Base-by-base conservation (phyloP, 2,113 vertebrate species). In the Guaruba guarouba region DNA sequence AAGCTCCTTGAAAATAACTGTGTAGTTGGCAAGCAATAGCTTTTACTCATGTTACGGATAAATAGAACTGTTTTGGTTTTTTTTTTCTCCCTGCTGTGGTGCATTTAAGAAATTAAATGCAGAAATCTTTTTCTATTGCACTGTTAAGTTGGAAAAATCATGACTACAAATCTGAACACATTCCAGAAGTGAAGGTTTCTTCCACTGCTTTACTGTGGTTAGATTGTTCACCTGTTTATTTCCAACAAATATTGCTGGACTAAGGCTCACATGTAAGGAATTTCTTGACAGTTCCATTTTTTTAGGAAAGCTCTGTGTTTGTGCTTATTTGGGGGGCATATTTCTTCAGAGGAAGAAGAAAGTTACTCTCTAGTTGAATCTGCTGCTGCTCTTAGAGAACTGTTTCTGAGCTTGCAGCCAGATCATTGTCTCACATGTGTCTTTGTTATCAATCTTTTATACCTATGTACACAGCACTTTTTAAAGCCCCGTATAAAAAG, bases 81-180 rank as follows among this genome's bases (percentile, higher is more conserved):
- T 10, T 46, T 54, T 51, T 16, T 83, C 33, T 86, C 51, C 79
- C 85, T 88, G 69, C 69, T 86, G 73, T 52, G 46, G 39, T 83
- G 46, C 20, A 48, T 92, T 92, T 93, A 93, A 82, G 86, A 96
- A 95, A 96, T 90, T 74, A 95, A 95, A 88, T 92, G 90, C 80
- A 91, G 62, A 84, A 90, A 84, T 89, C 51, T 88, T 81, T 43
- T 94, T 37, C 71, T 90, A 78, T 70, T 81, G 55, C 39, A 46
- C 80, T 86, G 3, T 64, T 78, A 82, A 28, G 29, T 8, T 94
- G 80, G 62, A 70, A 95, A 92, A 82, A 51, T 61, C 52, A 48
- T 69, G 71, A 49, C 52, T 77, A 28, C 31, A 85, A 86, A 88
- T 74, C 28, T 75, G 41, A 83, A 35, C 23, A 83, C 82, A 78